Percentiles rank a stretch among this genome's conserved stretches.
These are phyloP conservation scores for Azemiops feae DNA, from an alignment of 2,113 vertebrate species.

Conservation along the genomic window DNA sequence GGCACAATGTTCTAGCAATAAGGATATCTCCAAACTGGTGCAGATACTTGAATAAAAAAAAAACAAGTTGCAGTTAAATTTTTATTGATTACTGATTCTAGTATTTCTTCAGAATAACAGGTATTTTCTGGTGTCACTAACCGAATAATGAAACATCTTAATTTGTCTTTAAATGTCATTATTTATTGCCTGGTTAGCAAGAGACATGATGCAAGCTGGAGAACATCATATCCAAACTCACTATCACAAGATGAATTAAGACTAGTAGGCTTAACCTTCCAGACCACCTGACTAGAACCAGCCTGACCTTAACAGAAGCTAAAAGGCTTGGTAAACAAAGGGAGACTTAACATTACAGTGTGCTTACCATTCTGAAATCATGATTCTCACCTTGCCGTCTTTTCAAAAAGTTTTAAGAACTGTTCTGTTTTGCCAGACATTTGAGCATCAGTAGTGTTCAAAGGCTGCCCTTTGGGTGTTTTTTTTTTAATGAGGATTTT, in stretches of 20 bases:
- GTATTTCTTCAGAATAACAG: background rate
- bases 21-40: background rate
- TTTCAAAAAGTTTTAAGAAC: background rate
- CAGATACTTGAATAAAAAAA: background rate
- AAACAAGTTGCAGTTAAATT: background rate
- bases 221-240: slow-evolving; percentile 18
- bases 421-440: background rate
- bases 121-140: background rate
- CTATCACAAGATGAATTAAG: background rate
- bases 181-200: background rate
- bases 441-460: background rate
- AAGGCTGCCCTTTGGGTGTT: background rate
- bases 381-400: background rate
- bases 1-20: background rate
- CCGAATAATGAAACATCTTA: background rate
- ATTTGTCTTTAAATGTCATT: background rate
- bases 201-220: slow-evolving; percentile 20
- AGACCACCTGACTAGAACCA: background rate
- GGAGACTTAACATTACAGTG: background rate
- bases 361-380: background rate
- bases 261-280: slow-evolving; percentile 18
- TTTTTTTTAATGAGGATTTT: background rate
- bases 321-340: background rate
- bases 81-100: background rate
- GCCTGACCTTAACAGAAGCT: background rate